Evolutionary conservation across 2,888 invertebrate genomes (phyloP).

Genomic region (Ypsolopha sequella): DNA sequence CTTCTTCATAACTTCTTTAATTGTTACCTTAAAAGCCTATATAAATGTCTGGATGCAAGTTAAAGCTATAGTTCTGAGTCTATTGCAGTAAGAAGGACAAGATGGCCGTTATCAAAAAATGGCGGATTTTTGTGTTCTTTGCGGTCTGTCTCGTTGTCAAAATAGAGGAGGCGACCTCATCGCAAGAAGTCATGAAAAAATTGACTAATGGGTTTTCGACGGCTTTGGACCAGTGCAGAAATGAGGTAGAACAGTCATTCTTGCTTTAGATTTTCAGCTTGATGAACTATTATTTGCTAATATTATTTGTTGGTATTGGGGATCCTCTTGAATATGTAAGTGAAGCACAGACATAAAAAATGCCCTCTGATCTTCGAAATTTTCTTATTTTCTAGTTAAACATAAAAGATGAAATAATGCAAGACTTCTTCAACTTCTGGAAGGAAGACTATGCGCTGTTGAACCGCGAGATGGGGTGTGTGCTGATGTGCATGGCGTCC

Average conservation of each 20-base stretch:
- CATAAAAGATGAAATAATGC: constrained; percentile 36
- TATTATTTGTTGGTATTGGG: too few relatives aligned
- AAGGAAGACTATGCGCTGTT: constrained; percentile 42
- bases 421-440: constrained; percentile 55
- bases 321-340: neutral
- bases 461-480: constrained; percentile 46
- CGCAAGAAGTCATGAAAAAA: constrained; percentile 41
- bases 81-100: neutral
- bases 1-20: neutral
- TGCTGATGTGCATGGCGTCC: constrained; percentile 45
- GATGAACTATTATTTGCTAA: too few relatives aligned
- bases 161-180: constrained; percentile 15
- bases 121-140: constrained; percentile 17
- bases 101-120: constrained; percentile 14
- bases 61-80: neutral
- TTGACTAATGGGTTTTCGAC: constrained; percentile 34
- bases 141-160: constrained; percentile 10
- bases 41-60: neutral
- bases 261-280: too few relatives aligned
- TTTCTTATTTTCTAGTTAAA: constrained; percentile 23
- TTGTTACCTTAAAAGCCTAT: neutral
- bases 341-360: neutral
- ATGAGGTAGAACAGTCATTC: constrained; percentile 30
- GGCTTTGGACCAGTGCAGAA: constrained; percentile 36
- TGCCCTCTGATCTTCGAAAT: too few relatives aligned